Percentiles rank a stretch among this genome's conserved stretches.
Conservation (phyloP, 2,888 invertebrate species). For the Megastigmus dorsalis region DNA sequence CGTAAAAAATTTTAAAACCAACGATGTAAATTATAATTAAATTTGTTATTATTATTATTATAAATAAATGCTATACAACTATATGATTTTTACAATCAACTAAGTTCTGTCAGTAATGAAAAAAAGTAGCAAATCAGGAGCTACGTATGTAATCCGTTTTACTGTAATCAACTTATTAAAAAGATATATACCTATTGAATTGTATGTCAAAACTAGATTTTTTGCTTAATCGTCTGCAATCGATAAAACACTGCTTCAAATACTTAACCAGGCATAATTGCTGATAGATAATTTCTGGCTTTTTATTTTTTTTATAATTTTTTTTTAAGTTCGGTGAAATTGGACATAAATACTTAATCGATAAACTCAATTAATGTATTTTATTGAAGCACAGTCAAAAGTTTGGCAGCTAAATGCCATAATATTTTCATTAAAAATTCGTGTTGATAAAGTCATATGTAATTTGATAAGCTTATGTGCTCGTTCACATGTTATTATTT, state of each 20-base stretch:
- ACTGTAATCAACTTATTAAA: slow-evolving; percentile 40
- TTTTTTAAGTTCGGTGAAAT: slow-evolving; percentile 13
- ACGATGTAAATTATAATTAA: slow-evolving; percentile 21
- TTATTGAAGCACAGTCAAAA: slow-evolving; percentile 7
- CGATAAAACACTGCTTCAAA: slow-evolving; percentile 23
- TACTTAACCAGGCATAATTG: slow-evolving; percentile 2
- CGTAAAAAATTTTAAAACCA: slow-evolving; percentile 25
- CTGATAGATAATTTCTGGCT: slow-evolving; percentile 10
- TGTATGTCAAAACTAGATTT: slow-evolving; percentile 30
- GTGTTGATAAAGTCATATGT: background rate
- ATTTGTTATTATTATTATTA: slow-evolving; percentile 52
- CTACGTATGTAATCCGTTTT: slow-evolving; percentile 31
- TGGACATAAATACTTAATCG: slow-evolving; percentile 3
- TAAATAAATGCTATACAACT: slow-evolving; percentile 54
- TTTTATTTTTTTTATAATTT: background rate
- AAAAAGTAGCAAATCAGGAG: slow-evolving; percentile 25
- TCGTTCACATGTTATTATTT: slow-evolving; percentile 20
- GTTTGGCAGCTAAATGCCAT: slow-evolving; percentile 1
- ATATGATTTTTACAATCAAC: slow-evolving; percentile 45
- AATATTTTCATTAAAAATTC: slow-evolving; percentile 28
- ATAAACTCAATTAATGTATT: background rate
- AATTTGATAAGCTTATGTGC: slow-evolving; percentile 9
- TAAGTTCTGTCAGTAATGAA: slow-evolving; percentile 40
- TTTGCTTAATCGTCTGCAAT: slow-evolving; percentile 18
- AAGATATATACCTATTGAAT: slow-evolving; percentile 39